Percentiles rank a stretch among this genome's conserved stretches.
Conservation (phyloP, 2,888 invertebrate genomes). For the Epinotia demarniana region DNA sequence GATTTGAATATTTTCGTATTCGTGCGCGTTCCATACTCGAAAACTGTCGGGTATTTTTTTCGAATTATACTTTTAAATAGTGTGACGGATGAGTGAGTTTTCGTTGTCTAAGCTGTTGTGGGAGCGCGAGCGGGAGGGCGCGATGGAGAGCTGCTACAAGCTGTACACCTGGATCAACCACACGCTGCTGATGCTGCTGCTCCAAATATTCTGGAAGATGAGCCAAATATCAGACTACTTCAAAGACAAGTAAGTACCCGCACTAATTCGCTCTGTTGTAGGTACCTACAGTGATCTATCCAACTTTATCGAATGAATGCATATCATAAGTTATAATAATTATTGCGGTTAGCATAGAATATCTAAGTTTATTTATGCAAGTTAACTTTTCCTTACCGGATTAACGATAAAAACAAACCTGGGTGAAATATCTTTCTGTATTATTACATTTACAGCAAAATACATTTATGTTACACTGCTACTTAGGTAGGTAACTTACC, state of each 20-base stretch:
- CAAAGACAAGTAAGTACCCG: conserved; percentile 73
- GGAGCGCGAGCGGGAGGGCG: conserved; percentile 66
- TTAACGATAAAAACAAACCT: background rate
- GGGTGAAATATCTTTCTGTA: background rate
- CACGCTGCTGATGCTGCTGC: conserved; percentile 76
- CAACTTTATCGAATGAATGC: conserved; percentile 1
- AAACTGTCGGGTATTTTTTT: conserved; percentile 46
- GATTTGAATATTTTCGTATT: conserved; percentile 40
- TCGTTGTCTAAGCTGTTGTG: conserved; percentile 72
- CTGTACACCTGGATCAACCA: conserved; percentile 80
- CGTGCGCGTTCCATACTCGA: conserved; percentile 25
- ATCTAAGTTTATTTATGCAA: conserved; percentile 1
- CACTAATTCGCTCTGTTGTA: background rate
- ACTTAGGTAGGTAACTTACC: background rate
- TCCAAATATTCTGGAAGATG: conserved; percentile 82
- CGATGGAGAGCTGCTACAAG: conserved; percentile 80
- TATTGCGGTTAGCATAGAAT: background rate
- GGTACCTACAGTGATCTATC: background rate
- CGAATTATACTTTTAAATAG: conserved; percentile 61
- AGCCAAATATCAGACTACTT: conserved; percentile 80
- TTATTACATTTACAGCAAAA: background rate
- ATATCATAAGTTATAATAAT: background rate
- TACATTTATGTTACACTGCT: background rate
- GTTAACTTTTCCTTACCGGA: background rate
- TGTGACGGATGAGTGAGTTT: conserved; percentile 79